Base-by-base conservation (phyloP, 2,113 vertebrate genomes). In the Gambusia holbrooki region DNA sequence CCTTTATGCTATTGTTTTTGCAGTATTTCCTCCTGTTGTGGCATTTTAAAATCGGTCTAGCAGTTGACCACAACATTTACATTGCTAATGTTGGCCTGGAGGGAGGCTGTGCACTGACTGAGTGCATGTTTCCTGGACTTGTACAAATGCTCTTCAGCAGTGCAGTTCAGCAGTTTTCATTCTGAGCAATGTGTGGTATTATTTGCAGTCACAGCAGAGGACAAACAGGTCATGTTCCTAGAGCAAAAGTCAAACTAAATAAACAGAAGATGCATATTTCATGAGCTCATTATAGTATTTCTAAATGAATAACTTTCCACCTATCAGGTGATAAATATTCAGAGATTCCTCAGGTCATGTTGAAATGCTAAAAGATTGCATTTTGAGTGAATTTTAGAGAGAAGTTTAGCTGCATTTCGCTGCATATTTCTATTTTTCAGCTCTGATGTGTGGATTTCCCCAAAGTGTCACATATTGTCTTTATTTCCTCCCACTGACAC, bases 31-130 rank as follows among this genome's bases (percentile, higher is more conserved):
- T 54, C 72, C 27, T 33, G 9, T n/a, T 32, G 42, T 17, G 25
- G 17, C 25, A 8, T n/a, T 58, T 58, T 58, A 58, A 58, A 22
- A 58, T 58, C 51, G 8, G 51, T 58, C 10, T 11, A 62, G 70
- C 29, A 2, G 27, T 71, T 78, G 51, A 58, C 51, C 51, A n/a
- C 51, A 66, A 69, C 65, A 85, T 85, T 85, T 83, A 74, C 80
- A 77, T 72, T 83, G 84, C 84, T 87, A 84, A 84, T 89, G 76
- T 76, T 29, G 11, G 62, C 82, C 82, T 81, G 74, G 66, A 66
- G 79, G 70, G 71, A 77, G 62, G 62, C 22, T 27, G 77, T 65
- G 76, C 71, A 58, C 45, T 32, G 45, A 60, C 35, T 61, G 76
- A 61, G 68, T 58, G 28, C 62, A 66, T 66, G 42, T 66, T 51